phyloP scores from a whole-genome alignment of 2,888 invertebrate genomes.

The Drosophila subsilvestris region DNA sequence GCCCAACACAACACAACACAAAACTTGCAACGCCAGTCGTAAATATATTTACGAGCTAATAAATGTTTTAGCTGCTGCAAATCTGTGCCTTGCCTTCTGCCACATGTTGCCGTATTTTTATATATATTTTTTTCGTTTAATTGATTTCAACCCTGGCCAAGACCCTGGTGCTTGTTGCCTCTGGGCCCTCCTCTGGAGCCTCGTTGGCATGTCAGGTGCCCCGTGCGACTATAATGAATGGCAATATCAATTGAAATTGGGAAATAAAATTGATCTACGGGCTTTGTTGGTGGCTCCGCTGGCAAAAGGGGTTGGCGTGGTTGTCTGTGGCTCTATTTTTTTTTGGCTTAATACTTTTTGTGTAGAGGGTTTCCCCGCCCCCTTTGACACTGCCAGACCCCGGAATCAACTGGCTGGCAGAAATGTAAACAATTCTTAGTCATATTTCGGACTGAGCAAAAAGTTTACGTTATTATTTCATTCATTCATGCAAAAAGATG shows the following conservation, averaged over 20 bases:
- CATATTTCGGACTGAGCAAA: constrained; percentile 4
- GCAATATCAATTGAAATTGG: constrained; percentile 47
- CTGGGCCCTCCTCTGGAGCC: too few species aligned
- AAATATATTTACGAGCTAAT: constrained; percentile 67
- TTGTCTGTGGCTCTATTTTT: background rate
- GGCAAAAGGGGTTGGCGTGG: too few species aligned
- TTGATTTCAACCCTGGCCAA: constrained; percentile 6
- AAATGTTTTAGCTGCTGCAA: constrained; percentile 67
- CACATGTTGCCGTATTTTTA: background rate
- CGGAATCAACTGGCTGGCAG: background rate
- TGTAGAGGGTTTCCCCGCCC: background rate
- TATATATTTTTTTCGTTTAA: constrained; percentile 17
- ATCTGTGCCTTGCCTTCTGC: constrained; percentile 29
- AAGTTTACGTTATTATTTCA: background rate
- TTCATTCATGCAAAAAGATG: background rate
- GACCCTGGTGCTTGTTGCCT: background rate
- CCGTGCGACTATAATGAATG: constrained; percentile 29
- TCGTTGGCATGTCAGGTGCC: constrained; percentile 33
- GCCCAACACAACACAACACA: too few species aligned
- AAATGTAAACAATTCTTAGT: constrained; percentile 23
- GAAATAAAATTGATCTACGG: constrained; percentile 52
- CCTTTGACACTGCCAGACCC: background rate
- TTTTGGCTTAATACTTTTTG: constrained; percentile 7
- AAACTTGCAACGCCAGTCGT: constrained; percentile 22
- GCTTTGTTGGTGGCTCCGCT: constrained; percentile 3